Percentiles rank a stretch among this genome's conserved stretches.
Conservation (phyloP, 2,113 vertebrate genomes). For the Lichenostomus cassidix region DNA sequence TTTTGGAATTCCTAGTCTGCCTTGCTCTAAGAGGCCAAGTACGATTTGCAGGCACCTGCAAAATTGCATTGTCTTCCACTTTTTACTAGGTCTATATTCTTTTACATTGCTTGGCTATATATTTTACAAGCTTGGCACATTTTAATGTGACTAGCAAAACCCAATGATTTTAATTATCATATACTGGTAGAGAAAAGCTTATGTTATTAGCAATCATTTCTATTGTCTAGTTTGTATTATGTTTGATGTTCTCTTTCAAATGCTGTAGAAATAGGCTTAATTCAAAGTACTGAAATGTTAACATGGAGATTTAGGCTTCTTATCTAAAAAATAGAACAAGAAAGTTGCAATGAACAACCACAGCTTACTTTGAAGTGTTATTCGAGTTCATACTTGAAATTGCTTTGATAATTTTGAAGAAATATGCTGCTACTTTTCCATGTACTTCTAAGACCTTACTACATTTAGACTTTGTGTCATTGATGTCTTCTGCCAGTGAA, state of each 20-base stretch:
- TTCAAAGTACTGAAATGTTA: not conserved
- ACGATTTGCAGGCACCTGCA: not conserved
- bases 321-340: not conserved
- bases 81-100: not conserved
- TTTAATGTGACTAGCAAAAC: not conserved
- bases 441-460: not conserved
- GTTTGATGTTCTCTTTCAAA: not conserved
- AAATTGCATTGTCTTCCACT: not conserved
- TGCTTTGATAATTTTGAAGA: not conserved
- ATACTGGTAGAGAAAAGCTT: not conserved
- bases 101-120: not conserved
- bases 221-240: not conserved
- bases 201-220: not conserved
- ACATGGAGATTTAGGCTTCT: not conserved
- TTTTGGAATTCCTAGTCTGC: not conserved
- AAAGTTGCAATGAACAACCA: not conserved
- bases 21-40: not conserved
- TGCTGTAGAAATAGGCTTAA: not conserved
- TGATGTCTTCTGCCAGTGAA: not conserved
- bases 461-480: not conserved
- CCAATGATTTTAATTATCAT: not conserved
- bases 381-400: not conserved
- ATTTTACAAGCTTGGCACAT: not conserved
- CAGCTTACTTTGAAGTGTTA: not conserved
- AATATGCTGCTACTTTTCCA: not conserved